phyloP scores from a whole-genome alignment of 2,797 vertebrate species.

The Podarcis siculus region DNA sequence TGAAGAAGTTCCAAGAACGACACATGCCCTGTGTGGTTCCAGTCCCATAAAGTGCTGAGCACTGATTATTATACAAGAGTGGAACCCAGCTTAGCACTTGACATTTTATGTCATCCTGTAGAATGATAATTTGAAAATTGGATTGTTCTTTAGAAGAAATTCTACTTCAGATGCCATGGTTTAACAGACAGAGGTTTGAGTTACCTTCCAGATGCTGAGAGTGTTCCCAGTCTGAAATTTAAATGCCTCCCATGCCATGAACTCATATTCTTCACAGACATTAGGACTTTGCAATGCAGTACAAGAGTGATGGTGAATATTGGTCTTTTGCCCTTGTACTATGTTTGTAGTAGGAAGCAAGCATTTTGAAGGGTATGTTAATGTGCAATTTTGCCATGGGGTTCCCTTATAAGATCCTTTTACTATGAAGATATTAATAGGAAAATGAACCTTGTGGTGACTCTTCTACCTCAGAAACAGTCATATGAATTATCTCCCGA shows the following conservation, averaged over 20 bases:
- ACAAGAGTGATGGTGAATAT: background rate
- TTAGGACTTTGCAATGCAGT: constrained; percentile 52
- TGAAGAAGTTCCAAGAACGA: background rate
- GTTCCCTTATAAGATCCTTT: background rate
- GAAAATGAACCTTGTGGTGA: background rate
- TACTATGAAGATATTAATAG: background rate
- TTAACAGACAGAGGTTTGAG: constrained; percentile 62
- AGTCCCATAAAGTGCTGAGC: constrained; percentile 6
- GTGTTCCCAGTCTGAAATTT: constrained; percentile 63
- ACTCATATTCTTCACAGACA: constrained; percentile 56
- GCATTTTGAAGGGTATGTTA: background rate
- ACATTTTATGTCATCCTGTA: constrained; percentile 40
- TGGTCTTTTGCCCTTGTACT: background rate
- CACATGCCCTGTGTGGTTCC: background rate
- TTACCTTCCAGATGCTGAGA: constrained; percentile 56
- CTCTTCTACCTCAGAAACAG: background rate
- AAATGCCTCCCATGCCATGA: constrained; percentile 62
- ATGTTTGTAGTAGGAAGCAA: background rate
- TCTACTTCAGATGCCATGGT: constrained; percentile 66
- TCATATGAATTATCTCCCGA: background rate
- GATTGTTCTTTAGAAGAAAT: constrained; percentile 64
- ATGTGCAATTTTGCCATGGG: background rate
- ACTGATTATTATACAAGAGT: constrained; percentile 15
- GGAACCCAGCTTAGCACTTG: constrained; percentile 28
- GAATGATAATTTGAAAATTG: constrained; percentile 50